Evolutionary conservation across 2,797 vertebrate genomes (phyloP), one percentile per base, ranked within the genome.

Genomic region (Syngnathus acus): DNA sequence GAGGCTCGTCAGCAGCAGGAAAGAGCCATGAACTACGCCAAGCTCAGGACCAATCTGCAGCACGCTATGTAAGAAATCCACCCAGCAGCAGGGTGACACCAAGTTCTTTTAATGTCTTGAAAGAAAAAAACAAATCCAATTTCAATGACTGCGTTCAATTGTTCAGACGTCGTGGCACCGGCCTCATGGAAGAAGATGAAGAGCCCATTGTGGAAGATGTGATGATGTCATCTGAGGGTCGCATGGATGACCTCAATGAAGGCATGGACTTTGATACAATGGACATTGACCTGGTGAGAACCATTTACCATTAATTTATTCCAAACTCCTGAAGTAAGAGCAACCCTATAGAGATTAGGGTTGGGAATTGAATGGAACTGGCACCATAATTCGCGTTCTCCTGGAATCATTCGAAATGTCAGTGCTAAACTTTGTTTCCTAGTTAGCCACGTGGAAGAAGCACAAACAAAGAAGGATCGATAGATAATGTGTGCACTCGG

Each of bases 191-290:
- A 87, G 97, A 99, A 69, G 97, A 99, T 26, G 97, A 99, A 82
- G 97, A 99, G 84, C 97, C 97, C 0, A 99, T 99, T 68, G 97
- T 99, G 74, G 97, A 99, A 92, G 97, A 99, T 66, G 97, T 99
- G 78, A 99, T 99, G 97, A 99, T 99, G 97, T 99, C 97, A 69
- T 99, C 97, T 43, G 97, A 99, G 90, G 96, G 97, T 66, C 93
- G 97, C 65, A 95, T 99, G 87, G 97, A 99, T 79, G 97, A 99
- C 89, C 95, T 99, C 75, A 99, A 98, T 50, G 97, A 99, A 90
- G 96, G 96, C 91, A 99, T 99, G 95, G 97, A 98, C 89, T 99
- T 98, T 68, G 97, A 99, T 85, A 99, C 97, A 81, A 98, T 99
- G 95, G 97, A 99, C 86, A 99, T 99, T 87, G 97, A 99, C 87